These are phyloP conservation scores for Danio tinwini DNA, from an alignment of 2,797 vertebrate species.

Conservation along the genomic window DNA sequence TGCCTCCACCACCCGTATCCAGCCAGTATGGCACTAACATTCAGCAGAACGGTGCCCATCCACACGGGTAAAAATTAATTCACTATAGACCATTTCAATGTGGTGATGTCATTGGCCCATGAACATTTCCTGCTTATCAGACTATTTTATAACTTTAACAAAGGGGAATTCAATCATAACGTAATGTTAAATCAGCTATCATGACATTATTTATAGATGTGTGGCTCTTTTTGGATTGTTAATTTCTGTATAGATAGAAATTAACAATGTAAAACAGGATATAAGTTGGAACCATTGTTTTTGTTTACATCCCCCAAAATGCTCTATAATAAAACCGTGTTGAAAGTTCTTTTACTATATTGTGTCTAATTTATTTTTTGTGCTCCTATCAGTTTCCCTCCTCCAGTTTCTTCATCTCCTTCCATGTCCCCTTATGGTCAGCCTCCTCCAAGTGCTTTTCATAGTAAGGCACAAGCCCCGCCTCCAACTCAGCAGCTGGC, in stretches of 20 bases:
- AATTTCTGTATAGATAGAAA: too few relatives aligned
- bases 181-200: too few relatives aligned
- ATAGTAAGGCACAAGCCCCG: conserved; percentile 71
- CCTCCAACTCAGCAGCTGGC: conserved; percentile 81
- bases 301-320: too few relatives aligned
- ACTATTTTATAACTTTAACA: too few relatives aligned
- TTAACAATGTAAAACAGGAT: too few relatives aligned
- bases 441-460: conserved; percentile 73
- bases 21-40: conserved; percentile 77
- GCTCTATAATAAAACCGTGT: neutral
- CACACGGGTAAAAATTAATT: conserved; percentile 54
- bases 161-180: too few relatives aligned
- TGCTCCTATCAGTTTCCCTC: conserved; percentile 75
- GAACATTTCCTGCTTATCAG: too few relatives aligned
- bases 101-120: too few relatives aligned
- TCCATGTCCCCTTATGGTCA: conserved; percentile 72
- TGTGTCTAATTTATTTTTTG: neutral
- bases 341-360: neutral
- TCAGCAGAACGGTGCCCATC: conserved; percentile 81
- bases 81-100: too few relatives aligned
- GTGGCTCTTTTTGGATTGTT: too few relatives aligned
- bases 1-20: conserved; percentile 70
- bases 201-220: too few relatives aligned
- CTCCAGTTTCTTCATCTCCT: conserved; percentile 68
- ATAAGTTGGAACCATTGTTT: too few relatives aligned